Conservation (phyloP, 2,113 vertebrate species). For the Coptodon rendalli region DNA sequence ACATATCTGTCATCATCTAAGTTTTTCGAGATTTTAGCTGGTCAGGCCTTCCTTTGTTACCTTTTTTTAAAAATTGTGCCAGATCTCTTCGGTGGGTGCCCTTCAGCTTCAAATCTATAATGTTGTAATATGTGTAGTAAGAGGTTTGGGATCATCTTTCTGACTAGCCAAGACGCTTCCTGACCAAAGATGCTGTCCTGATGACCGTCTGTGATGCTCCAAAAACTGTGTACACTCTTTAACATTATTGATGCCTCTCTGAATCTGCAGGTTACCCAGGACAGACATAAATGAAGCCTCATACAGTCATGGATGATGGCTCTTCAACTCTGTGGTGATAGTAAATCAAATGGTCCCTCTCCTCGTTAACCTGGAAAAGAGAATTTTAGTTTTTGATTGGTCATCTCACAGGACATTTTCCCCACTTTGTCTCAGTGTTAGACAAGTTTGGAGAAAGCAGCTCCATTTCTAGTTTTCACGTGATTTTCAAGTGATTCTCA, state of each 20-base stretch:
- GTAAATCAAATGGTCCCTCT: not conserved
- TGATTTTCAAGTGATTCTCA: not conserved
- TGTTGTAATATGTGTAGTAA: not conserved
- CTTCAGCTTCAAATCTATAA: not conserved
- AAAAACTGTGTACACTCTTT: not conserved
- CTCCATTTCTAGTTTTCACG: not conserved
- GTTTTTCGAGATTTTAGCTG: not conserved
- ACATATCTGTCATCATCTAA: not conserved
- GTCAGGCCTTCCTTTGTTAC: not conserved
- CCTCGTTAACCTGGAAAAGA: not conserved
- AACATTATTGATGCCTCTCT: not conserved
- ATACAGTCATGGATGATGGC: not conserved
- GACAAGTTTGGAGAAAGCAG: not conserved
- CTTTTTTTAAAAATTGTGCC: not conserved
- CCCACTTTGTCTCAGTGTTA: not conserved
- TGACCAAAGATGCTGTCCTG: not conserved
- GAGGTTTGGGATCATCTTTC: fast-evolving
- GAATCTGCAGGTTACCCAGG: not conserved
- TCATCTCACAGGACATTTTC: not conserved
- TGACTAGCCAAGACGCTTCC: not conserved
- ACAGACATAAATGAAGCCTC: not conserved
- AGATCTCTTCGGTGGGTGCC: not conserved
- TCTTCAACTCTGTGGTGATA: not conserved
- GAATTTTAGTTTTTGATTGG: not conserved
- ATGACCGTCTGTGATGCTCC: not conserved